Base-by-base conservation (phyloP, 2,797 vertebrate species). In the Gymnothorax reevesii region DNA sequence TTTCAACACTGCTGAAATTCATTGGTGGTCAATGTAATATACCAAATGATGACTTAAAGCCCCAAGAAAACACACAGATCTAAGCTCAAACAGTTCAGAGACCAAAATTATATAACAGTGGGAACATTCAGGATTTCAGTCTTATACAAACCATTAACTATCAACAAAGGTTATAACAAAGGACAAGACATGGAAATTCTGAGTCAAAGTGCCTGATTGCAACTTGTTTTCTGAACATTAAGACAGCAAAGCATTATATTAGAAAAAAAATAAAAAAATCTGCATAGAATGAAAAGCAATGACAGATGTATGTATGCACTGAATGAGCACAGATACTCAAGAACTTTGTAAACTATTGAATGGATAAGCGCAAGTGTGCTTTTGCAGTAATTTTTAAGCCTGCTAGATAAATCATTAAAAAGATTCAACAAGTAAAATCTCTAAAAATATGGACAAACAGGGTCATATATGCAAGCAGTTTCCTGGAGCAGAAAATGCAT, bases 221-320 rank as follows among this genome's bases (percentile, higher is more conserved):
- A 55, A 7, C 52, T 22, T n/a, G 52, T 80, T 54, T 55, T 80
- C 77, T 52, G 42, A 79, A 9, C 4, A 15, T 13, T 33, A 15
- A 1, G 7, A 4, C 13, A 79, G 42, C 17, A 15, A 79, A 42
- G 13, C 10, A 75, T 64, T 71, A 6, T 27, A 25, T 7, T 13
- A 27, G 5, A 25, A 20, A 79, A 15, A 27, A 15, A 10, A 4
- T 49, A 17, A 2, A 77, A 86, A 57, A 20, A 54, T 69, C 42
- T 33, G 82, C 80, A 20, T 64, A 57, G 83, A 83, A 64, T 49
- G 57, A 27, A 84, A 59, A 27, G 33, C 25, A 80, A 80, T 52
- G 42, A 75, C 59, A 62, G 52, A 33, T 60, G 83, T 77, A 60
- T 57, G 12, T 75, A 60, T 60, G 71, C 33, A 83, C 42, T 83